Evolutionary conservation across 2,113 vertebrate species (phyloP).

Genomic region (Chaetura pelagica): DNA sequence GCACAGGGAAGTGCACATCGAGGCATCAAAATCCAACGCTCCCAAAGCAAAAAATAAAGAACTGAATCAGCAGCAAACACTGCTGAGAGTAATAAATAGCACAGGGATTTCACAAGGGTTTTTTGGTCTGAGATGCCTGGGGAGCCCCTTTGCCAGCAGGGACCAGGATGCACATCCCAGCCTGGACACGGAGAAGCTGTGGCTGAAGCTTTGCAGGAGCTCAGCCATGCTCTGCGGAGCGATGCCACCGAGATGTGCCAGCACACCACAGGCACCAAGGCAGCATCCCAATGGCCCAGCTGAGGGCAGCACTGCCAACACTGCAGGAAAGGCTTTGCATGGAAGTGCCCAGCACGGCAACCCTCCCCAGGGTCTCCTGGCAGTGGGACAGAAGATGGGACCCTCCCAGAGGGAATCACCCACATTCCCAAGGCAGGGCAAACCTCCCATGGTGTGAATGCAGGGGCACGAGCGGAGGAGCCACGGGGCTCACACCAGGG

Average conservation of each 20-base stretch:
- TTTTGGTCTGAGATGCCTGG: constrained; percentile 45
- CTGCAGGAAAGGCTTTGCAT: neutral
- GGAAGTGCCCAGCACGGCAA: rapidly evolving
- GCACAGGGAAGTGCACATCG: neutral
- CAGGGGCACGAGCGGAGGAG: neutral
- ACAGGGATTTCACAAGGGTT: neutral
- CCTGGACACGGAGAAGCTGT: neutral
- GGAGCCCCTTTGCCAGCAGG: neutral
- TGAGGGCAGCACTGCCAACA: neutral
- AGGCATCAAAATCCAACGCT: neutral
- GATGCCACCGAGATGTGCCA: rapidly evolving
- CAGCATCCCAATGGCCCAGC: neutral
- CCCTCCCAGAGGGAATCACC: neutral
- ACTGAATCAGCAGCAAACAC: neutral
- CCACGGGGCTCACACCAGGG: rapidly evolving
- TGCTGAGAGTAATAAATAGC: neutral
- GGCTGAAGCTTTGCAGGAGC: neutral
- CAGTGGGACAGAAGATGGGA: neutral
- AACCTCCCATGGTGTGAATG: rapidly evolving
- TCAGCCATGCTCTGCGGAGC: rapidly evolving
- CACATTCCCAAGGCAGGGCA: neutral
- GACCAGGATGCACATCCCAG: rapidly evolving
- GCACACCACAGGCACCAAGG: neutral
- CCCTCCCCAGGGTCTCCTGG: neutral
- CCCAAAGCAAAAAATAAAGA: neutral